Conservation (phyloP, 1,140 invertebrate species). For the Aphelinus certus region DNA sequence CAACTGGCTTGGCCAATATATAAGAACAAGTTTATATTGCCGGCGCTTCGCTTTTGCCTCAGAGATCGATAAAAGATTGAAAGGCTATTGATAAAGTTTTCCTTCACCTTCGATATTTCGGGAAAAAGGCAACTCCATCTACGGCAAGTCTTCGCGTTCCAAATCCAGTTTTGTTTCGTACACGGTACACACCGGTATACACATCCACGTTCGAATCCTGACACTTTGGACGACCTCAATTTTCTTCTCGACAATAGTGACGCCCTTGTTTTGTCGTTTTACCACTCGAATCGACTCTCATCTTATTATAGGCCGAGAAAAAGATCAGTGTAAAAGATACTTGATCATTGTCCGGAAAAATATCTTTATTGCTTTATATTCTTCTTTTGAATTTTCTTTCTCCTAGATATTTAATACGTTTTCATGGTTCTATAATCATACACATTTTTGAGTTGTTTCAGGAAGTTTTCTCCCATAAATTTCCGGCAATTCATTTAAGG, state of each 20-base stretch:
- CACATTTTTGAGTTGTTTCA: too few relatives aligned
- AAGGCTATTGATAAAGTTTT: slow-evolving; percentile 4
- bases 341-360: too few relatives aligned
- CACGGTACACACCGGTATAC: not conserved
- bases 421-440: too few relatives aligned
- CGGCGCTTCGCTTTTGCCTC: not conserved
- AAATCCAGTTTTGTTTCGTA: not conserved
- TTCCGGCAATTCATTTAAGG: too few relatives aligned
- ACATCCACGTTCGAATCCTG: not conserved
- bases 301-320: not conserved
- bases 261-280: not conserved
- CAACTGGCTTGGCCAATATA: too few relatives aligned
- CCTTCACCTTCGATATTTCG: not conserved
- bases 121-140: too few relatives aligned
- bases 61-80: not conserved
- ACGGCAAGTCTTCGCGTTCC: not conserved
- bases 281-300: not conserved
- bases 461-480: too few relatives aligned
- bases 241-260: not conserved
- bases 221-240: not conserved
- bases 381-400: too few relatives aligned
- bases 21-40: too few relatives aligned
- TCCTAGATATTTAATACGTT: too few relatives aligned
- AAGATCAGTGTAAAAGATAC: too few relatives aligned
- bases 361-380: too few relatives aligned